Base-by-base conservation (phyloP, 2,888 invertebrate genomes). In the Brachylomia viminalis region DNA sequence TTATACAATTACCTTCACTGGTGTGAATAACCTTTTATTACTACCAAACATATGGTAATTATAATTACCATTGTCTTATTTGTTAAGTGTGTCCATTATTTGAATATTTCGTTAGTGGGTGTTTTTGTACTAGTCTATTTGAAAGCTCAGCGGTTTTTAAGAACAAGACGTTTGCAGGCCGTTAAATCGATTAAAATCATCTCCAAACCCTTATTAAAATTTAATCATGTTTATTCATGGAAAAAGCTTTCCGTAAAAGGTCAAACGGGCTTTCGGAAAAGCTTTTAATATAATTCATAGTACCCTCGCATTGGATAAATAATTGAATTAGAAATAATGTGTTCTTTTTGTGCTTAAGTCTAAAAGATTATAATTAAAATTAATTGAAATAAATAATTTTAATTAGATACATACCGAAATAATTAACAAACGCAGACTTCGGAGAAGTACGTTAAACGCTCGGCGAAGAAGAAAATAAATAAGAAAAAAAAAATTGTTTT, bases 341-440 rank as follows among this genome's bases (percentile, higher is more conserved):
- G 2, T 17, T 20, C 0, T 5, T 47, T 71, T 62, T 10, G 8
- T 8, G 38, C 15, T 42, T 68, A 42, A 17, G 54, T 58, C 0
- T 23, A 38, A n/a, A 27, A 13, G 2, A 54, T 23, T 38, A 47
- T 42, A 59, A 58, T 71, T 30, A n/a, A 17, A 67, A 61, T 56
- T 27, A 65, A 42, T 58, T 65, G 23, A 30, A 38, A 61, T 38
- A 61, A 68, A 68, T 62, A 52, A 66, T 56, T n/a, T 69, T 47
- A 67, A 71, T 56, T 70, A 77, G 11, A 70, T 79, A 89, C 89
- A 62, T 89, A 88, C 89, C 89, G 72, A 33, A 84, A 73, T 80
- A 80, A 77, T 73, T 66, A 75, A 80, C 7, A 42, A 64, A 47
- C 42, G 78, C 23, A 72, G 77, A 77, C 42, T 71, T 65, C 27